These are phyloP conservation scores for Siderastrea radians DNA, from an alignment of 92 coral and sea anemone genomes.

Conservation along the genomic window DNA sequence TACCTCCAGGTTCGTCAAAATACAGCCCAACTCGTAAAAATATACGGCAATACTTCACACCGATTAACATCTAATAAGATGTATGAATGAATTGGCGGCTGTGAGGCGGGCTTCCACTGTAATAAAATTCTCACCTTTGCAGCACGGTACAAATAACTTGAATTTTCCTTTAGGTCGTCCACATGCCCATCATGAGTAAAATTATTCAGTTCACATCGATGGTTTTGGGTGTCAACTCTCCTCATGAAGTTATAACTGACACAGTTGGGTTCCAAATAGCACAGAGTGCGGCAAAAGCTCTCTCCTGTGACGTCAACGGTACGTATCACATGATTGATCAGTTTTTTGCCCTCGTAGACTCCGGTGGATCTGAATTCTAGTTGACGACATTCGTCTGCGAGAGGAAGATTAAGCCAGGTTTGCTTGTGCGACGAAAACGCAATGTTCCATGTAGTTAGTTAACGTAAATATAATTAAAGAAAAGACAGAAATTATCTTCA, in stretches of 20 bases:
- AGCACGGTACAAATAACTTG: not conserved
- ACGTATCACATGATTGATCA: not conserved
- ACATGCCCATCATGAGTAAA: not conserved
- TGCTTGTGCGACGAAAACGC: too few relatives aligned
- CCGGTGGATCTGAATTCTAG: not conserved
- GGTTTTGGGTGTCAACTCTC: not conserved
- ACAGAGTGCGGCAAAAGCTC: not conserved
- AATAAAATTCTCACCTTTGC: not conserved
- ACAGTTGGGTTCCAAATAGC: constrained; percentile 7
- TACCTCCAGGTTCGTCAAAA: too few relatives aligned
- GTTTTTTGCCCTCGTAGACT: not conserved
- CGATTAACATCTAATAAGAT: too few relatives aligned
- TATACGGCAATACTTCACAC: too few relatives aligned
- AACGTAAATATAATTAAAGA: too few relatives aligned
- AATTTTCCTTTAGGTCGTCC: not conserved
- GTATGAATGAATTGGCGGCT: too few relatives aligned
- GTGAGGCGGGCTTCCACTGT: too few relatives aligned
- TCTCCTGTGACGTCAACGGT: not conserved
- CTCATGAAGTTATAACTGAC: constrained; percentile 1
- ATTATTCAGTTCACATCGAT: not conserved
- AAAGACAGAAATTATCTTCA: too few relatives aligned
- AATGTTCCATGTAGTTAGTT: too few relatives aligned
- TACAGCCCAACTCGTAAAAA: too few relatives aligned
- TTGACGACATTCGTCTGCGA: not conserved
- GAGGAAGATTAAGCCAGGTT: too few relatives aligned